Conservation (phyloP, 2,888 invertebrate genomes). For the Drosophila multiciliata region DNA sequence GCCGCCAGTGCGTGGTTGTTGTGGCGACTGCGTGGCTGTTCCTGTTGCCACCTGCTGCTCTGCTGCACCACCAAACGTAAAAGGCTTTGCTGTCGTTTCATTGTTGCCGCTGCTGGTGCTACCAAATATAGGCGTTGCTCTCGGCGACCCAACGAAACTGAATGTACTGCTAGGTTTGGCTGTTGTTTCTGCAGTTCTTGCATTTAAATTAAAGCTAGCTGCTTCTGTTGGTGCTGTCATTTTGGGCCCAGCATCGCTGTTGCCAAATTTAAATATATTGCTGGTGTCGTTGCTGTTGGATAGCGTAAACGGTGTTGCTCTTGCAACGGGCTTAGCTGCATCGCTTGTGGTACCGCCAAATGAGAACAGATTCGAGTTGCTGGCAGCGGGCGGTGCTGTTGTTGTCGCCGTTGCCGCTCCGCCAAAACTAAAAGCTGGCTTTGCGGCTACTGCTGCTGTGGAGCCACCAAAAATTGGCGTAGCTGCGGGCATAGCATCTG, state of each 20-base stretch:
- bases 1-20: constrained; percentile 43
- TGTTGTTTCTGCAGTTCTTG: constrained; percentile 10
- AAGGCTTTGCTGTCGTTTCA: constrained; percentile 32
- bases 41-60: constrained; percentile 10
- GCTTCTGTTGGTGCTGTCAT: not conserved
- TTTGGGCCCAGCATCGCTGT: constrained; percentile 6
- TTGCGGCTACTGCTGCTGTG: constrained; percentile 3
- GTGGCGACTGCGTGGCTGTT: constrained; percentile 1
- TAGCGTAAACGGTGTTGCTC: constrained; percentile 25
- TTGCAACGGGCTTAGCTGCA: constrained; percentile 25
- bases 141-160: constrained; percentile 20
- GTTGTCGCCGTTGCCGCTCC: constrained; percentile 8
- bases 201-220: constrained; percentile 13
- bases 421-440: constrained; percentile 19
- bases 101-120: constrained; percentile 18
- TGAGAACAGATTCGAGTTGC: constrained; percentile 26
- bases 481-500: constrained; percentile 10
- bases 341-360: constrained; percentile 23
- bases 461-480: constrained; percentile 10
- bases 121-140: constrained; percentile 37
- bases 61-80: constrained; percentile 48
- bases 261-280: constrained; percentile 34
- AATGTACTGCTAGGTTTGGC: constrained; percentile 2
- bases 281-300: constrained; percentile 13
- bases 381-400: not conserved